Conservation (phyloP, 2,113 vertebrate genomes). For the Tragelaphus scriptus region DNA sequence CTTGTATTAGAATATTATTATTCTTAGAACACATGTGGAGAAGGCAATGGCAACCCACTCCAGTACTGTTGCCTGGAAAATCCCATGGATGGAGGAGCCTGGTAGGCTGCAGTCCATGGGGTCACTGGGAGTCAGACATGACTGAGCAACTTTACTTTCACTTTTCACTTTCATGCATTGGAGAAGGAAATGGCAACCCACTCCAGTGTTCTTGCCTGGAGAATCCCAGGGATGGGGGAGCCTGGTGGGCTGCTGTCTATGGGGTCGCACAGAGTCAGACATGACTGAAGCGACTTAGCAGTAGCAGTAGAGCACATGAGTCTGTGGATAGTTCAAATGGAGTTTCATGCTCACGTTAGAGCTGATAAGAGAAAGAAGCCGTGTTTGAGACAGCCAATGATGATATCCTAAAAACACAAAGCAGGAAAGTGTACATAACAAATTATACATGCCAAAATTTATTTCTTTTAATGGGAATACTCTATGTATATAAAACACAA, state of each 20-base stretch:
- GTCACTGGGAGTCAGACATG: too few relatives aligned
- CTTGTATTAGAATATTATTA: not conserved
- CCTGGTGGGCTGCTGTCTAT: too few relatives aligned
- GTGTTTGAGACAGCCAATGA: not conserved
- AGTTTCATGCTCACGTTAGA: not conserved
- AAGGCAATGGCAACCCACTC: too few relatives aligned
- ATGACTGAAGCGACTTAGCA: fast-evolving
- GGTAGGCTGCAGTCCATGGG: too few relatives aligned
- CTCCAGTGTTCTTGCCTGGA: too few relatives aligned
- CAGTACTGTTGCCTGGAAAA: too few relatives aligned
- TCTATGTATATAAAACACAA: not conserved
- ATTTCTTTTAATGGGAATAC: not conserved
- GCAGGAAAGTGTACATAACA: not conserved
- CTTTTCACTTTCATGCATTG: too few relatives aligned
- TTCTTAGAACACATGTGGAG: not conserved
- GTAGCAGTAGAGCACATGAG: not conserved
- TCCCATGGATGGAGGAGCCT: too few relatives aligned
- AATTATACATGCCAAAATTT: not conserved
- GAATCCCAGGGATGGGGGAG: too few relatives aligned
- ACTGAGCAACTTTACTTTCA: too few relatives aligned
- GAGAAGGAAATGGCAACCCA: too few relatives aligned
- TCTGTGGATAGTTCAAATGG: not conserved
- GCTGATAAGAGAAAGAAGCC: not conserved
- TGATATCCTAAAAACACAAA: not conserved
- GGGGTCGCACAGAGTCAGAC: too few relatives aligned